These are phyloP conservation scores for Myrmecophaga tridactyla DNA, from an alignment of 2,113 vertebrate genomes.

Conservation along the genomic window DNA sequence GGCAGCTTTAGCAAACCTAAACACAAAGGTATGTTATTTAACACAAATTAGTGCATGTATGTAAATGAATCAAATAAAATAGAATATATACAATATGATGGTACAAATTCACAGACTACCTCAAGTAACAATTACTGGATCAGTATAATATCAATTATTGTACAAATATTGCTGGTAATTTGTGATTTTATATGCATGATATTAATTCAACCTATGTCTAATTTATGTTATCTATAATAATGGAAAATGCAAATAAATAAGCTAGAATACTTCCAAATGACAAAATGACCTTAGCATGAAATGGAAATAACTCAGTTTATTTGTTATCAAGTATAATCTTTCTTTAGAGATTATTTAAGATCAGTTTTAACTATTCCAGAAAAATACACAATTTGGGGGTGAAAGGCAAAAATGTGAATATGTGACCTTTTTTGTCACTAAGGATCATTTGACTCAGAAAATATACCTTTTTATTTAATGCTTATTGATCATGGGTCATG, in stretches of 20 bases:
- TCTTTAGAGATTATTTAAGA: background rate
- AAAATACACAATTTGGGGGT: background rate
- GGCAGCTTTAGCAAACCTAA: too few relatives aligned
- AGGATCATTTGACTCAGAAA: background rate
- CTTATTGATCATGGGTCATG: background rate
- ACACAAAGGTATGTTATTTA: background rate
- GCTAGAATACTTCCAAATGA: background rate
- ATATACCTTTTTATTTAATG: background rate
- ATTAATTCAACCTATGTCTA: background rate
- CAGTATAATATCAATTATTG: background rate
- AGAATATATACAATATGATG: background rate
- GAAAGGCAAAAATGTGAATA: background rate
- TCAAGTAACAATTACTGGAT: background rate
- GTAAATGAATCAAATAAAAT: background rate
- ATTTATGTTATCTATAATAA: background rate
- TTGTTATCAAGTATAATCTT: background rate
- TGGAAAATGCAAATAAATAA: background rate
- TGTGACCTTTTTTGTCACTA: background rate
- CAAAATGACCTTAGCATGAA: background rate
- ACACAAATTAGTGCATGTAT: background rate
- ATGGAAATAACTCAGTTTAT: background rate
- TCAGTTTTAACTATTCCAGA: background rate
- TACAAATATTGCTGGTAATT: background rate
- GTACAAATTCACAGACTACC: background rate
- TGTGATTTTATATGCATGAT: background rate